Evolutionary conservation across 1,140 invertebrate genomes (phyloP).

Genomic region (Coptotermes formosanus): DNA sequence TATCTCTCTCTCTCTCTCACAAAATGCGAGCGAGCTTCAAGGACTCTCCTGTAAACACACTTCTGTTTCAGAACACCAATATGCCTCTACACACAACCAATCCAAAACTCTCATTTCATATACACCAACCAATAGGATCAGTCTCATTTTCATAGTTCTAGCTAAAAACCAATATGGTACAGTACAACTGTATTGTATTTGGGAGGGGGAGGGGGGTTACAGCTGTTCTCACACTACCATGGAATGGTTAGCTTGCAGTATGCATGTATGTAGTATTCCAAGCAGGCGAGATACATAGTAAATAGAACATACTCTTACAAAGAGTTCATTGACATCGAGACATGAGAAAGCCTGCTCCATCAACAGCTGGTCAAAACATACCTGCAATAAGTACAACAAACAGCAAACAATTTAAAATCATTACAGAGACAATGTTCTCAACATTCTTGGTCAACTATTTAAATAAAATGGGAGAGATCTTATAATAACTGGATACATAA

Average conservation of each 20-base stretch:
- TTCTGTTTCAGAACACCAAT: background rate
- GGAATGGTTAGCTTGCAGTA: constrained; percentile 26
- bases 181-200: background rate
- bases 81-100: background rate
- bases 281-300: constrained; percentile 14
- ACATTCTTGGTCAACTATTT: background rate
- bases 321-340: constrained; percentile 31
- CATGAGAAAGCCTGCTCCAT: constrained; percentile 29
- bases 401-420: background rate
- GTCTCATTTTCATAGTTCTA: constrained; percentile 21
- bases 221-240: constrained; percentile 24
- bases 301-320: constrained; percentile 29
- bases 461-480: background rate
- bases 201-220: background rate
- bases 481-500: background rate
- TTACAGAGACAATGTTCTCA: background rate
- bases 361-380: background rate
- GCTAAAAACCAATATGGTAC: constrained; percentile 13
- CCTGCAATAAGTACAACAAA: background rate
- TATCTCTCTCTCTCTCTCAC: background rate
- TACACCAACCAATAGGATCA: constrained; percentile 1
- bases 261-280: constrained; percentile 28
- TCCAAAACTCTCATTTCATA: background rate
- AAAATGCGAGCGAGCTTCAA: background rate
- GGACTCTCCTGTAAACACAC: background rate